Base-by-base conservation (phyloP, 2,888 invertebrate genomes). In the Acrobasis suavella region DNA sequence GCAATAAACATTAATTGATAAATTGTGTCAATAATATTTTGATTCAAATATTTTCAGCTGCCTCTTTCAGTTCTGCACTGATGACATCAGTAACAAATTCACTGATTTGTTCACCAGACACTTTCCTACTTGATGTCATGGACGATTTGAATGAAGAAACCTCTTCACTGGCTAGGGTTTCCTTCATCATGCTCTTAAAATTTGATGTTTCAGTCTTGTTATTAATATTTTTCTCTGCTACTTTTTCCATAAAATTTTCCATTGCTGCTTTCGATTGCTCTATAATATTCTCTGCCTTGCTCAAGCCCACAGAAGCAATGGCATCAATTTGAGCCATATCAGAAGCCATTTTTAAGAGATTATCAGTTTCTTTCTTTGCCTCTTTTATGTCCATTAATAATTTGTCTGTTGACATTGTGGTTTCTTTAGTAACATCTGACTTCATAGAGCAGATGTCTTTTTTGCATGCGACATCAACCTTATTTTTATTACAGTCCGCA, bases 11-110 rank as follows among this genome's bases (percentile, higher is more conserved):
- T 66, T 67, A 65, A 66, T 46, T 69, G 69, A 67, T 60, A 22
- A n/a, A 60, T 60, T 64, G 38, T 60, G 51, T 60, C 14, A 56
- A 63, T 52, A 38, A 51, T 52, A 51, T 15, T 63, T 52, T 56
- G n/a, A 54, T 68, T 77, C 74, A 78, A 62, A 74, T 69, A 68
- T 77, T 82, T 68, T 83, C 82, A 62, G 80, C 74, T 54, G 80
- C 80, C 65, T 81, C 80, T 67, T 73, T 77, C 3, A 82, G 65
- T 66, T 83, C 79, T 1, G 77, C 77, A 42, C 72, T 73, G 15
- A 81, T 75, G 50, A 50, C 58, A 6, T 80, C 77, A 64, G 74
- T 75, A 22, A 75, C 73, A 50, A 74, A 64, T 62, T 78, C 78
- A 62, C 69, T 72, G 6, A 72, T 67, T 54, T 73, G 77, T 58